These are phyloP conservation scores for Schizopygopsis malacanthus DNA, from an alignment of 2,797 vertebrate genomes.

Conservation along the genomic window DNA sequence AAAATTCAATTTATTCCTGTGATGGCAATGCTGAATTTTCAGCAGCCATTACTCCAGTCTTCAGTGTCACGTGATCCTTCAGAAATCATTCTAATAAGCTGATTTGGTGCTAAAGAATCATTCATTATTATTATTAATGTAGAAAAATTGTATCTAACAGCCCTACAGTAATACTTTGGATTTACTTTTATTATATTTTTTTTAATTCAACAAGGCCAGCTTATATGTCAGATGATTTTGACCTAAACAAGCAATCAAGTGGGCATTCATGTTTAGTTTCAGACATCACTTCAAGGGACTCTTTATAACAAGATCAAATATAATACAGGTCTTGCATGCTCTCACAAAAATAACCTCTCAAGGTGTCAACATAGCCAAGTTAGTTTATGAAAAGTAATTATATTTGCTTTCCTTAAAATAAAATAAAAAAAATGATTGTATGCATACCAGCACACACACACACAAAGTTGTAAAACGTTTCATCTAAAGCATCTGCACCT, in stretches of 20 bases:
- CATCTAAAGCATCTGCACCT: conserved; percentile 80
- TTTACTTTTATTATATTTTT: too few relatives aligned
- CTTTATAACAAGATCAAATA: conserved; percentile 13
- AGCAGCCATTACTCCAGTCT: too few relatives aligned
- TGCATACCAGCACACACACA: conserved; percentile 42
- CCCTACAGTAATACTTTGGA: neutral
- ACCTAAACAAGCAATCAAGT: conserved; percentile 13
- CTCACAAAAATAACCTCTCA: conserved; percentile 13
- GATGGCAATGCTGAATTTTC: too few relatives aligned
- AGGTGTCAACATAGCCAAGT: conserved; percentile 18
- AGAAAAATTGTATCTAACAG: neutral
- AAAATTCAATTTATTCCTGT: too few relatives aligned
- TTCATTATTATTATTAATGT: neutral
- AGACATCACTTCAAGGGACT: conserved; percentile 29
- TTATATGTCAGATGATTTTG: neutral
- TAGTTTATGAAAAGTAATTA: conserved; percentile 29
- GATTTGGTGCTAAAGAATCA: neutral
- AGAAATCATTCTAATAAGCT: neutral
- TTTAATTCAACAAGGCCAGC: neutral
- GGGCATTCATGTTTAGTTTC: conserved; percentile 15
- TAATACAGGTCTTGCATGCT: conserved; percentile 4
- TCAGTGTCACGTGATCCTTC: neutral
- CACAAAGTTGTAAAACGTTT: conserved; percentile 59
- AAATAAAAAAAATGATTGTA: neutral
- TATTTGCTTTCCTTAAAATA: conserved; percentile 18